phyloP scores from a whole-genome alignment of 37 sponge, comb jelly and placozoan genomes.

The Chondrosia reniformis region DNA sequence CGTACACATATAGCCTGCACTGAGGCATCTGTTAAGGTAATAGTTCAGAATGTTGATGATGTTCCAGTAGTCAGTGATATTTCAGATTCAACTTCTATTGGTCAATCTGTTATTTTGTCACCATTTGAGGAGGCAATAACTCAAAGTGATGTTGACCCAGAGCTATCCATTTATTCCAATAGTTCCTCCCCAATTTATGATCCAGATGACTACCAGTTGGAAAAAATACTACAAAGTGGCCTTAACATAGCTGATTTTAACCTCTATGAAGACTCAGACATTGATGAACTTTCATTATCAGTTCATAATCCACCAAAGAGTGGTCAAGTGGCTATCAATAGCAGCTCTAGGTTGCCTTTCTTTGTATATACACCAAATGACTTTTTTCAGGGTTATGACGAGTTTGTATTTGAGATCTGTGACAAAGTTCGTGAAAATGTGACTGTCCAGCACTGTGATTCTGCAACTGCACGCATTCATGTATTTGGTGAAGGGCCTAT shows the following conservation, averaged over 20 bases:
- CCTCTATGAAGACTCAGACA: constrained; percentile 38
- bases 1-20: constrained; percentile 56
- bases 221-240: constrained; percentile 1
- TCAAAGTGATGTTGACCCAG: not conserved
- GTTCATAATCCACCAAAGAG: constrained; percentile 14
- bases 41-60: constrained; percentile 64
- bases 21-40: constrained; percentile 47
- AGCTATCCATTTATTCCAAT: constrained; percentile 46
- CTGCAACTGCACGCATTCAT: constrained; percentile 51
- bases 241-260: constrained; percentile 50
- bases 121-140: constrained; percentile 62
- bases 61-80: constrained; percentile 69
- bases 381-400: constrained; percentile 66
- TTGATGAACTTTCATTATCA: constrained; percentile 51
- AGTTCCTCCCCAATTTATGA: constrained; percentile 55
- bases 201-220: constrained; percentile 61
- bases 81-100: constrained; percentile 22
- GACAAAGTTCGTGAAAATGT: constrained; percentile 10
- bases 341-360: not conserved
- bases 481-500: constrained; percentile 56
- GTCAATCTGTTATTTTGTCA: constrained; percentile 22
- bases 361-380: constrained; percentile 52
- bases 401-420: constrained; percentile 70
- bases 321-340: constrained; percentile 27
- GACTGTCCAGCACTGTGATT: constrained; percentile 38